A percentile compares a stretch with the other conserved stretches of the same genome.
Evolutionary conservation across 1,140 invertebrate species (phyloP).

Genomic region (Nasonia giraulti): DNA sequence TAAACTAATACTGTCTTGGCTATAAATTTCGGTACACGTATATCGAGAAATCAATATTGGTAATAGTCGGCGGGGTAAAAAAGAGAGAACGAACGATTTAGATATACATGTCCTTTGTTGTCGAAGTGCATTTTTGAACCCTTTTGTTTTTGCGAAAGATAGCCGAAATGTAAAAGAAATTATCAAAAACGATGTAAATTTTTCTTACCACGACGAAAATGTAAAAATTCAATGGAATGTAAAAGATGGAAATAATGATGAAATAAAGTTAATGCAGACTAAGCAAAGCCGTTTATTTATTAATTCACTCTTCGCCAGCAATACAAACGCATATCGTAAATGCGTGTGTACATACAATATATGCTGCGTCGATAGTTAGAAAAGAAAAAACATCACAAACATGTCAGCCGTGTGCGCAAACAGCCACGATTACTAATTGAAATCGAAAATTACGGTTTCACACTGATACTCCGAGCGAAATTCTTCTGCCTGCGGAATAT

Average conservation of each 20-base stretch:
- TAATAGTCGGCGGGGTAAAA: neutral
- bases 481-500: neutral
- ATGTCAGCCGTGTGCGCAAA: too few species aligned
- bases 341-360: neutral
- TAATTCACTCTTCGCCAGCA: neutral
- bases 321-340: neutral
- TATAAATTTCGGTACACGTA: neutral
- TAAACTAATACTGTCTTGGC: neutral
- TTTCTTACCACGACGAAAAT: slow-evolving; percentile 41
- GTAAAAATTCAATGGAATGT: slow-evolving; percentile 49
- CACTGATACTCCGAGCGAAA: neutral
- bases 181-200: slow-evolving; percentile 44
- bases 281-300: slow-evolving; percentile 10
- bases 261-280: slow-evolving; percentile 53
- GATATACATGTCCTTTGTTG: neutral
- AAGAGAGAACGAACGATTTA: neutral
- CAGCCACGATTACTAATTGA: neutral
- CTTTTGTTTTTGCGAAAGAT: slow-evolving; percentile 21
- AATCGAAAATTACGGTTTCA: neutral
- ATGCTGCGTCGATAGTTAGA: too few species aligned
- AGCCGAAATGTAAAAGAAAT: slow-evolving; percentile 18
- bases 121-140: slow-evolving; percentile 20
- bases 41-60: slow-evolving; percentile 12
- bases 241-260: slow-evolving; percentile 51
- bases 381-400: too few species aligned